Conservation (phyloP, 2,888 invertebrate species). For the Dioctria linearis region DNA sequence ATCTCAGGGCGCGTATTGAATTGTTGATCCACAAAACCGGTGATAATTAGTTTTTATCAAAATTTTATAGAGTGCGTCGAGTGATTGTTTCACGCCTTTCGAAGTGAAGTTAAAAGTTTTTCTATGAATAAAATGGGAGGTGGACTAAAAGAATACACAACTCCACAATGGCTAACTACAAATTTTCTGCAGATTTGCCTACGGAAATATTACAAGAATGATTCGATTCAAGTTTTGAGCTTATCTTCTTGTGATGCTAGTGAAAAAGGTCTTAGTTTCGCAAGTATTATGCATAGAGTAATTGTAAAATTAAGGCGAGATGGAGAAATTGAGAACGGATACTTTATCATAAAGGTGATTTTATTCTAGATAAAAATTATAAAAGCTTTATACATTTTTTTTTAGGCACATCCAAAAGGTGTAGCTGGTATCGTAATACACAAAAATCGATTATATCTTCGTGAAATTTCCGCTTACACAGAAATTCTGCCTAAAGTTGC, state of each 20-base stretch:
- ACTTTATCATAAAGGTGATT: slow-evolving; percentile 67
- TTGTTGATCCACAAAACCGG: too few species aligned
- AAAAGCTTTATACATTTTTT: slow-evolving; percentile 21
- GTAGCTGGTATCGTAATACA: slow-evolving; percentile 67
- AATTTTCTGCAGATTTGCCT: slow-evolving; percentile 68
- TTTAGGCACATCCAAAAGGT: slow-evolving; percentile 68
- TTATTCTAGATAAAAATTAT: slow-evolving; percentile 18
- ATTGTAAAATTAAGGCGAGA: slow-evolving; percentile 65
- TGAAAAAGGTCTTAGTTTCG: slow-evolving; percentile 65
- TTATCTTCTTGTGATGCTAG: slow-evolving; percentile 46
- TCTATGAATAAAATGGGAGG: slow-evolving; percentile 66
- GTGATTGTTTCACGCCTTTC: not conserved
- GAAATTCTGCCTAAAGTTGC: slow-evolving; percentile 67
- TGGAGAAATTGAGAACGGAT: slow-evolving; percentile 64
- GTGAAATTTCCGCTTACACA: slow-evolving; percentile 68
- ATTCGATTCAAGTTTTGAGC: slow-evolving; percentile 51
- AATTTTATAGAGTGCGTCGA: not conserved
- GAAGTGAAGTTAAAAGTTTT: not conserved
- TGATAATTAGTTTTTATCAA: too few species aligned
- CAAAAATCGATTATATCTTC: slow-evolving; percentile 68
- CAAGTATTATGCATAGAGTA: slow-evolving; percentile 69
- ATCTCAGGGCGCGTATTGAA: not conserved
- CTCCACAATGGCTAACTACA: slow-evolving; percentile 67
- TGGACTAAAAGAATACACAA: slow-evolving; percentile 65
- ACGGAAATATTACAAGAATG: slow-evolving; percentile 68